phyloP scores from a whole-genome alignment of 2,797 vertebrate genomes.

The Fringilla coelebs region DNA sequence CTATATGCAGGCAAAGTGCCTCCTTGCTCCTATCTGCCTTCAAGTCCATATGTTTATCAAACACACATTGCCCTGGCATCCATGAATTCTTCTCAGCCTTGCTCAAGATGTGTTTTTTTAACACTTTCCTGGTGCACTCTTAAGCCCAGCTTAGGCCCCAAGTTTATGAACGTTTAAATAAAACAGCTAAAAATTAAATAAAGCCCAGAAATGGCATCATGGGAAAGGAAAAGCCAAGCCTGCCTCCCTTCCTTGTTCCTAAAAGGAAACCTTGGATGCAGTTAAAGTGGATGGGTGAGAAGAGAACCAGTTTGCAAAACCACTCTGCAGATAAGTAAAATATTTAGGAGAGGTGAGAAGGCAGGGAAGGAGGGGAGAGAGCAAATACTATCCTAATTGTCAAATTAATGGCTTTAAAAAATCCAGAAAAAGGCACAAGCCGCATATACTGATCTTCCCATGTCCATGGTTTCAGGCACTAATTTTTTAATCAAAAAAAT shows the following conservation, averaged over 20 bases:
- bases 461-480: background rate
- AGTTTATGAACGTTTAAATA: conserved; percentile 49
- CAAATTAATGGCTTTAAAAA: conserved; percentile 10
- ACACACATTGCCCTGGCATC: conserved; percentile 60
- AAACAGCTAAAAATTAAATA: conserved; percentile 56
- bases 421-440: background rate
- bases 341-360: background rate
- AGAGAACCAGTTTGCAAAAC: background rate
- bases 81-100: conserved; percentile 55
- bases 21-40: conserved; percentile 59
- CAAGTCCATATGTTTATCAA: conserved; percentile 68
- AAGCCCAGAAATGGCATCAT: conserved; percentile 41
- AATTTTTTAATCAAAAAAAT: conserved; percentile 24
- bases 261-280: background rate
- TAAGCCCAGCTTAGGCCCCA: conserved; percentile 20
- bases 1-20: conserved; percentile 31
- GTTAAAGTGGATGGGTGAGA: background rate
- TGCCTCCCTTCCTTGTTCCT: background rate
- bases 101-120: conserved; percentile 28
- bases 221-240: background rate
- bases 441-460: conserved; percentile 8
- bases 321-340: background rate
- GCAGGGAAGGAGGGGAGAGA: background rate
- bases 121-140: conserved; percentile 28
- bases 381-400: background rate